Conservation (phyloP, 2,888 invertebrate genomes). For the Phytoseiulus persimilis region DNA sequence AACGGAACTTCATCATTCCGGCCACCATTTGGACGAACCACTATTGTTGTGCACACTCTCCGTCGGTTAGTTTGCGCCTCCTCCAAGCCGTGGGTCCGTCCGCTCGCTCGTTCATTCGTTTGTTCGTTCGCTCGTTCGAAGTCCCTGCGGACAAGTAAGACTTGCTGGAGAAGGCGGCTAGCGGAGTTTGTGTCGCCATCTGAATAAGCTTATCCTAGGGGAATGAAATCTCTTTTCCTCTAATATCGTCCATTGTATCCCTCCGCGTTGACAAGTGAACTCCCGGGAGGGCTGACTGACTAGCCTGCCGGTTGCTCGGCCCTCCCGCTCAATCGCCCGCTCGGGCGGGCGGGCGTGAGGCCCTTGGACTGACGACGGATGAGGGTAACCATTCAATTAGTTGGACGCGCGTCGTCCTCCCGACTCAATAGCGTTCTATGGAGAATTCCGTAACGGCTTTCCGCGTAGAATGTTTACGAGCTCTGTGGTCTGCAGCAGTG, state of each 20-base stretch:
- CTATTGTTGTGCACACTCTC: not conserved
- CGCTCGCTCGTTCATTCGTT: not conserved
- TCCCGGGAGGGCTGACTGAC: slow-evolving; percentile 11
- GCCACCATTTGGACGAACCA: not conserved
- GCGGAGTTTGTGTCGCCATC: not conserved
- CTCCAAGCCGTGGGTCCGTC: not conserved
- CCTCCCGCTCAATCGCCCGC: not conserved
- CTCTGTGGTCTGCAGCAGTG: not conserved
- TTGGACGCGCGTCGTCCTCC: not conserved
- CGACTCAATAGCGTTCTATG: not conserved
- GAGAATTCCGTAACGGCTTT: not conserved
- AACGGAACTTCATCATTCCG: not conserved
- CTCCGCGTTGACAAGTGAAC: slow-evolving; percentile 30
- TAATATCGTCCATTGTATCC: slow-evolving; percentile 33
- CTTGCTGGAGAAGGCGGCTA: not conserved
- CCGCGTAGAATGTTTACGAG: not conserved
- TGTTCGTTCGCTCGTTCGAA: not conserved
- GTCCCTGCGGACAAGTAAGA: not conserved
- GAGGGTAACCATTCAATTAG: slow-evolving; percentile 28
- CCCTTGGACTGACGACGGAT: not conserved
- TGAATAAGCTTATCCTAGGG: slow-evolving; percentile 29
- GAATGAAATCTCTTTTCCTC: slow-evolving; percentile 27
- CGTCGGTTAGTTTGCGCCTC: not conserved
- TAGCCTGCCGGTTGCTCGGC: not conserved
- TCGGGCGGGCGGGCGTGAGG: not conserved